Percentiles rank a stretch among this genome's conserved stretches.
phyloP scores from a whole-genome alignment of 2,797 vertebrate genomes.

The Sternarchorhynchus goeldii region DNA sequence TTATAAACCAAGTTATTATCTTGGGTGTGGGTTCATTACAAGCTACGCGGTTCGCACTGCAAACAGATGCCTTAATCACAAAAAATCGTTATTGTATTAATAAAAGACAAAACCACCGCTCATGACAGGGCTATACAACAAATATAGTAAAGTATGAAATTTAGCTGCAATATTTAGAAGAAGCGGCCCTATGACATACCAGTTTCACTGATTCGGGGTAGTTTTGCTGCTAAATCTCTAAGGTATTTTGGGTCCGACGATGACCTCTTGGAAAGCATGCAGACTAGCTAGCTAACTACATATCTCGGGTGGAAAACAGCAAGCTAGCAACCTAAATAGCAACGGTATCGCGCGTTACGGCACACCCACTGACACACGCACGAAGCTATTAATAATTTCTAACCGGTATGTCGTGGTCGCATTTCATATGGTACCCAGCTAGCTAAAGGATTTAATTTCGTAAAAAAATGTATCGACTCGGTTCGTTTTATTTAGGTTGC shows the following conservation, averaged over 20 bases:
- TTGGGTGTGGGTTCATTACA: no score
- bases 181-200: conserved; percentile 45
- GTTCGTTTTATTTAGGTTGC: no score
- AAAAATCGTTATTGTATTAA: no score
- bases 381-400: conserved; percentile 25
- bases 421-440: background rate
- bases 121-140: no score
- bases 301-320: no score
- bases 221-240: conserved; percentile 56
- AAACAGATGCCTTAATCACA: background rate
- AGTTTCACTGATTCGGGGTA: conserved; percentile 46
- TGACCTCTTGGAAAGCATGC: conserved; percentile 59
- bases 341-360: background rate
- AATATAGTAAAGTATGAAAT: no score
- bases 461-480: no score
- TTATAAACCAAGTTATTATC: background rate
- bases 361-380: background rate
- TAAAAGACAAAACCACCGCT: no score
- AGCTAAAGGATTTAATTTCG: no score
- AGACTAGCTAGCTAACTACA: no score
- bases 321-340: background rate
- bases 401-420: background rate
- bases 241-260: conserved; percentile 32
- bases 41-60: background rate
- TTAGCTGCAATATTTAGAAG: no score